These are phyloP conservation scores for Sinosuthora webbiana DNA, from an alignment of 2,113 vertebrate species.

Conservation along the genomic window DNA sequence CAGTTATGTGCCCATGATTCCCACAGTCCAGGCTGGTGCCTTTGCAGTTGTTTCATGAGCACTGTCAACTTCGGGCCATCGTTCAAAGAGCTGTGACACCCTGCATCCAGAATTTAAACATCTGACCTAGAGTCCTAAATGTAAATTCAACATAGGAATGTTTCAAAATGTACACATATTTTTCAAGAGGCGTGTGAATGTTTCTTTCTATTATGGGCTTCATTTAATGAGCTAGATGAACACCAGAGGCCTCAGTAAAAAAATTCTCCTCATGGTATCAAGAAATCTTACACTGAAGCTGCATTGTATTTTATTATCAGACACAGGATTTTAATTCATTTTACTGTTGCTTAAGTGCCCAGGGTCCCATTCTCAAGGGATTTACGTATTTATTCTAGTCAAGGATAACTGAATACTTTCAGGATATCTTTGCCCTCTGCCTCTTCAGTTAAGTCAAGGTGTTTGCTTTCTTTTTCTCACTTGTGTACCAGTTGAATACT, in stretches of 20 bases:
- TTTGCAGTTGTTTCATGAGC: not conserved
- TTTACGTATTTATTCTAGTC: constrained; percentile 27
- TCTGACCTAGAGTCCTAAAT: not conserved
- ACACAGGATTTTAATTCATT: constrained; percentile 21
- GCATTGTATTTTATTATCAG: constrained; percentile 17
- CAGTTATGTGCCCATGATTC: rapidly evolving
- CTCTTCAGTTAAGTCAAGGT: constrained; percentile 9
- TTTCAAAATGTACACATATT: not conserved
- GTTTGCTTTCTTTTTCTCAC: constrained; percentile 20
- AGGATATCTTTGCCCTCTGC: not conserved
- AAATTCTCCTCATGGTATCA: not conserved
- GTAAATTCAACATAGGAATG: not conserved
- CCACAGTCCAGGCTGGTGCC: not conserved
- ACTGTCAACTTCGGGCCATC: rapidly evolving
- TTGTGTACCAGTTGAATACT: not conserved
- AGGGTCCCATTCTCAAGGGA: not conserved
- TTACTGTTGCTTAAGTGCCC: constrained; percentile 13
- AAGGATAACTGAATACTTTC: constrained; percentile 32
- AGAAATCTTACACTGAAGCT: constrained; percentile 1
- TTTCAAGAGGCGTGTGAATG: not conserved
- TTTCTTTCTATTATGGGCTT: not conserved
- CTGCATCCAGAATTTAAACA: not conserved
- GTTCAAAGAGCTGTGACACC: not conserved
- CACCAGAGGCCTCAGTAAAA: not conserved
- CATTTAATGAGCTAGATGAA: constrained; percentile 3